phyloP scores from a whole-genome alignment of 2,797 vertebrate species.

The Columba guinea region DNA sequence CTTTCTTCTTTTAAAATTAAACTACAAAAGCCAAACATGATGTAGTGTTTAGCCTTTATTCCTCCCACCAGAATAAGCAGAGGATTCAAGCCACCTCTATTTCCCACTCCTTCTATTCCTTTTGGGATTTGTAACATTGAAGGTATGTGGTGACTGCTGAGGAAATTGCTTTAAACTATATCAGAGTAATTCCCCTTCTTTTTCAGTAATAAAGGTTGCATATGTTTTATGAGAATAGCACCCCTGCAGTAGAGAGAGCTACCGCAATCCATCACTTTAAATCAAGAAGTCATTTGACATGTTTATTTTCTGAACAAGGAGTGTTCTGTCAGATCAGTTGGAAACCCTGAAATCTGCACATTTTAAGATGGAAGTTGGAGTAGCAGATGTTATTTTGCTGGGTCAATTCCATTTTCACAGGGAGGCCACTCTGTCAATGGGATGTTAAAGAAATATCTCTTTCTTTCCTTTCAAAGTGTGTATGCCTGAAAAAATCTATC shows the following conservation, averaged over 20 bases:
- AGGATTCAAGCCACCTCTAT: neutral
- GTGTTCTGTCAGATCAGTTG: constrained; percentile 65
- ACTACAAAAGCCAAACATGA: constrained; percentile 15
- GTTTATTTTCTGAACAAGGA: constrained; percentile 76
- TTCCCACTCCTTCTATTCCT: constrained; percentile 1
- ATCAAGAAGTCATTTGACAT: constrained; percentile 75
- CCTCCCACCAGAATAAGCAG: neutral
- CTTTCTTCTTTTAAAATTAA: neutral
- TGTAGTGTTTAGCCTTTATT: neutral
- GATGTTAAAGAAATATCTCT: constrained; percentile 1
- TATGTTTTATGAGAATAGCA: constrained; percentile 69
- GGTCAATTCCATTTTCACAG: neutral
- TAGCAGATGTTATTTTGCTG: constrained; percentile 44
- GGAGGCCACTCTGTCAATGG: neutral
- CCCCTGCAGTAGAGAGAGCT: constrained; percentile 63
- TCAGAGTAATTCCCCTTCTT: constrained; percentile 57
- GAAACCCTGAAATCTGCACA: constrained; percentile 66
- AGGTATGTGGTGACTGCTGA: constrained; percentile 50
- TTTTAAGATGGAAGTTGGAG: constrained; percentile 61
- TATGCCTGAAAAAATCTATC: neutral
- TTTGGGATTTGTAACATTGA: constrained; percentile 61
- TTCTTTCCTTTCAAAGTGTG: neutral
- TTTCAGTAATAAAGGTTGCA: constrained; percentile 67
- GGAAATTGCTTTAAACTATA: constrained; percentile 55
- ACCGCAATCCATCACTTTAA: constrained; percentile 71